Evolutionary conservation across 1,140 invertebrate genomes (phyloP).

Genomic region (Aporrectodea caliginosa): DNA sequence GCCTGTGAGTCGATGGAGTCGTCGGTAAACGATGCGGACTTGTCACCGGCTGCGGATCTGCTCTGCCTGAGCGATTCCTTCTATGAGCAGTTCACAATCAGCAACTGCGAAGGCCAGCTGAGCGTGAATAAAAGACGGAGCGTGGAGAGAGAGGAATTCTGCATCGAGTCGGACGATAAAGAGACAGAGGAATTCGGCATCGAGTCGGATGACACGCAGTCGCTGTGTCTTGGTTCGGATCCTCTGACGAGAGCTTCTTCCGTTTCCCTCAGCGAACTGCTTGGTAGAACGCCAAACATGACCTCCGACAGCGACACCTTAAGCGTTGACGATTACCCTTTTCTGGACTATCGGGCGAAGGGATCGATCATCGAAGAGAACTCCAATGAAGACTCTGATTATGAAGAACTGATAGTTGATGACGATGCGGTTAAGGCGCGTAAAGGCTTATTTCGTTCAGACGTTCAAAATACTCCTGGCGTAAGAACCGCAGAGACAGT

Average conservation of each 20-base stretch:
- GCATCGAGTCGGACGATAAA: neutral
- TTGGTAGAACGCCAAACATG: neutral
- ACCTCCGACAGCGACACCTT: neutral
- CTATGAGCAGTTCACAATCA: neutral
- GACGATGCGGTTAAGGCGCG: no score
- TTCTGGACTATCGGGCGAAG: neutral
- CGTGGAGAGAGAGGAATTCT: no score
- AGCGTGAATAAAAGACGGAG: no score
- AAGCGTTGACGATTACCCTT: neutral
- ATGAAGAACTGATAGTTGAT: neutral
- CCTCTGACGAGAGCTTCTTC: neutral
- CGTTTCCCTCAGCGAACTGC: neutral
- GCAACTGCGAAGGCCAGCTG: neutral
- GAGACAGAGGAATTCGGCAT: neutral
- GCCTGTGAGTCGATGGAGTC: no score
- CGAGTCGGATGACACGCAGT: neutral
- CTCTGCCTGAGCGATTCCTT: neutral
- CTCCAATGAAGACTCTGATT: neutral
- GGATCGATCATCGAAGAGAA: neutral
- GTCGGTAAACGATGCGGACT: no score
- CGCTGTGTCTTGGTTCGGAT: neutral
- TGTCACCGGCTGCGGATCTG: no score
- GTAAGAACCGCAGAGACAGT: no score
- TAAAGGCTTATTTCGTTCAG: no score
- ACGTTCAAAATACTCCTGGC: no score